Conservation (phyloP, 2,113 vertebrate species). For the Prinia subflava region DNA sequence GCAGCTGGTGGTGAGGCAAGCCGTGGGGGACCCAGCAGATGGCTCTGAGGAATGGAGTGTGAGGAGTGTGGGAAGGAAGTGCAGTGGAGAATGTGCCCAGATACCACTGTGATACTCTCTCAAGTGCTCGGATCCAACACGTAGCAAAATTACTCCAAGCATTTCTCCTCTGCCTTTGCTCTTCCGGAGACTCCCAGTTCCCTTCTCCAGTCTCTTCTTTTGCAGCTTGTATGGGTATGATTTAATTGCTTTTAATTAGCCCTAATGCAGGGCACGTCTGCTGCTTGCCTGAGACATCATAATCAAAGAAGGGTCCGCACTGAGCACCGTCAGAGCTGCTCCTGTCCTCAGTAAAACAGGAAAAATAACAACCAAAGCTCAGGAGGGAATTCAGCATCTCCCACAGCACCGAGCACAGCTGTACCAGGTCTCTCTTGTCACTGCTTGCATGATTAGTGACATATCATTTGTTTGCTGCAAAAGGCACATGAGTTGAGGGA, state of each 20-base stretch:
- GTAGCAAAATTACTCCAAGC: neutral
- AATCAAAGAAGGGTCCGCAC: neutral
- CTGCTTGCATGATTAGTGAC: neutral
- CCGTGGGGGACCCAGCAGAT: constrained; percentile 27
- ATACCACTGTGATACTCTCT: neutral
- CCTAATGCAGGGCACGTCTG: neutral
- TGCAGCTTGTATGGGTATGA: neutral
- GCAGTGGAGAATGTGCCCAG: neutral
- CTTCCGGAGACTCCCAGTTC: neutral
- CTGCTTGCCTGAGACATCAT: neutral
- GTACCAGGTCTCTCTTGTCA: neutral
- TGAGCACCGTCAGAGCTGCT: neutral
- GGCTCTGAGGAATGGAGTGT: neutral
- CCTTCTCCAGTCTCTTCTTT: neutral
- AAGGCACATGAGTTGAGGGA: constrained; percentile 4
- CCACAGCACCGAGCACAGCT: constrained; percentile 7
- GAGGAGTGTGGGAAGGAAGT: constrained; percentile 18
- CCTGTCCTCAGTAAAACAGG: neutral
- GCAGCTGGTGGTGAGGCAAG: constrained; percentile 5
- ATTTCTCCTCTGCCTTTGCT: neutral
- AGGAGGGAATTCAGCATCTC: neutral
- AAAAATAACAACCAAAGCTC: neutral
- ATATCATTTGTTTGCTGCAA: constrained; percentile 41
- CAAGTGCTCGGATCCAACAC: neutral
- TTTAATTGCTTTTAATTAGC: neutral